Conservation (phyloP, 2,113 vertebrate species). For the Heliornis fulica region DNA sequence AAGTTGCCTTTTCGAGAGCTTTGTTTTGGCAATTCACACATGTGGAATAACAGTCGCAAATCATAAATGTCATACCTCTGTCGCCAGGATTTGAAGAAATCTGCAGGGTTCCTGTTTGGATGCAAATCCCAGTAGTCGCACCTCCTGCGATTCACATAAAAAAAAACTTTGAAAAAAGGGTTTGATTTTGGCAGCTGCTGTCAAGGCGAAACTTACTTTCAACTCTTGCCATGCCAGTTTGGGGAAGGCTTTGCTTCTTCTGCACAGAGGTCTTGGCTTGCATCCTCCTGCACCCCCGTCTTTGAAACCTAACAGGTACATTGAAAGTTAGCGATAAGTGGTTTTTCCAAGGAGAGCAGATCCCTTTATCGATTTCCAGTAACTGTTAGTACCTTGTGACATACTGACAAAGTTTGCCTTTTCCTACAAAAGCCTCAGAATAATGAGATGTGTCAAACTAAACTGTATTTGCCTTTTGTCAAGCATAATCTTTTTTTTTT, state of each 20-base stretch:
- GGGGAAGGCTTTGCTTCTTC: not conserved
- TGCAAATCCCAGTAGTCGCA: not conserved
- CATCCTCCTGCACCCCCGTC: not conserved
- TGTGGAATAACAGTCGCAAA: slow-evolving; percentile 9
- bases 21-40: slow-evolving; percentile 6
- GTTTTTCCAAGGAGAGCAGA: not conserved
- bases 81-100: slow-evolving; percentile 32
- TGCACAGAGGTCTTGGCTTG: not conserved
- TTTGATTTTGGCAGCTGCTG: slow-evolving; percentile 34
- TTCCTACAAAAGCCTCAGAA: not conserved
- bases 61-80: slow-evolving; percentile 39
- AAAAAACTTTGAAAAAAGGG: slow-evolving; percentile 13
- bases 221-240: not conserved
- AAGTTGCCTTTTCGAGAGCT: not conserved
- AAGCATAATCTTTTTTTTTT: not conserved
- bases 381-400: not conserved
- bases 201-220: slow-evolving; percentile 35
- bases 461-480: not conserved
- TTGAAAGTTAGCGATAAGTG: not conserved
- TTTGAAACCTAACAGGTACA: not conserved
- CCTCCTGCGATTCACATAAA: slow-evolving; percentile 30
- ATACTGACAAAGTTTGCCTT: not conserved
- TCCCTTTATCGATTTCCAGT: not conserved
- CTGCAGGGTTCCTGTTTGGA: slow-evolving; percentile 44
- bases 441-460: not conserved